phyloP scores from a whole-genome alignment of 1,140 invertebrate genomes.

The Pectinophora gossypiella region DNA sequence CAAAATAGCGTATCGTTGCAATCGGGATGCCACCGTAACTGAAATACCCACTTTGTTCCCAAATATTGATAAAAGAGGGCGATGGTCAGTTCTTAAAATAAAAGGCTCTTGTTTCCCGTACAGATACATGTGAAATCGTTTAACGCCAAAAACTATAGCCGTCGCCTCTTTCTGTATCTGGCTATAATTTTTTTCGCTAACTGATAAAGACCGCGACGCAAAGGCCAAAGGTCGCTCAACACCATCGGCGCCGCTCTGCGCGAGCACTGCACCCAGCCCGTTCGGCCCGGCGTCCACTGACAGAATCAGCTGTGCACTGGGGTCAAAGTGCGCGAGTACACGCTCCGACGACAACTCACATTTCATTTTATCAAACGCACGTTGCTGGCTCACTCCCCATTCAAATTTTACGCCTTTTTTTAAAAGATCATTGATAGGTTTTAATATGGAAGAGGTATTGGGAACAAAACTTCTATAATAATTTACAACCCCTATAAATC shows the following conservation, averaged over 20 bases:
- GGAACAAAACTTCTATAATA: too few relatives aligned
- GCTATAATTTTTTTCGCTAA: slow-evolving; percentile 8
- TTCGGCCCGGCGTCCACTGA: background rate
- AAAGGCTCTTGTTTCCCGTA: background rate
- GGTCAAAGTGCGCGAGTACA: background rate
- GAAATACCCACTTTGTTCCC: slow-evolving; percentile 12
- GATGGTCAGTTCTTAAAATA: background rate
- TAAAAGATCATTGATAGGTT: background rate
- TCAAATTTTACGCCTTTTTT: background rate
- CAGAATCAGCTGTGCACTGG: background rate
- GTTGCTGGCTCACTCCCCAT: background rate
- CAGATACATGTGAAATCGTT: background rate
- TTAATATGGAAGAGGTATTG: slow-evolving; percentile 19
- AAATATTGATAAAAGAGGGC: background rate
- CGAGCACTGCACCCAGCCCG: background rate
- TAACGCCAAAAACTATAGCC: slow-evolving; percentile 1
- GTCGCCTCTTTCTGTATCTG: slow-evolving; percentile 1
- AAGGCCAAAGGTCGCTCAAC: background rate
- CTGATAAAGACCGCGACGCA: background rate
- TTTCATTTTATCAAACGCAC: background rate
- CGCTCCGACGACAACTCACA: background rate
- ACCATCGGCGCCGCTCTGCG: background rate
- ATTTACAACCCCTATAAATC: slow-evolving; percentile 55
- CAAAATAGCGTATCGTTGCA: slow-evolving; percentile 38
- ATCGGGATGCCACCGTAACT: slow-evolving; percentile 21